Base-by-base conservation (phyloP, 1,140 invertebrate genomes). In the Magallana angulata region DNA sequence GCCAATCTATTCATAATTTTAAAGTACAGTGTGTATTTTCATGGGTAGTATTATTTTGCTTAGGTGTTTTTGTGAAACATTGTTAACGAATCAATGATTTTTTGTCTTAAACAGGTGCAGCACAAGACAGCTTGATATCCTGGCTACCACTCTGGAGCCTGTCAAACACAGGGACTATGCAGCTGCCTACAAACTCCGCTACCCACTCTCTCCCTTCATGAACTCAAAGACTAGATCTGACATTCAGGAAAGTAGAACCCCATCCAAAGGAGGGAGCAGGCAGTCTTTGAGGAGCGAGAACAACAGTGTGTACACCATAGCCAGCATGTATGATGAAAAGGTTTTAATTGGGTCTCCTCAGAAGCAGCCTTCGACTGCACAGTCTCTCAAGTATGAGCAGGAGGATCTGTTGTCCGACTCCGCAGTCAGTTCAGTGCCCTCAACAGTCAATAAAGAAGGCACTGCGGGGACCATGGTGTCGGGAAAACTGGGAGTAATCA, bases 71-170 rank as follows among this genome's bases (percentile, higher is more conserved):
- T 48, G 36, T 48, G 5, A 48, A 2, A 48, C 36, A 4, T 48
- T 48, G 36, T 48, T 48, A 48, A 0, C 36, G 36, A 1, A 48
- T 48, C 36, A 48, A 48, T 48, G 36, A 48, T 48, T 2, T 48
- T 48, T 48, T 24, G 24, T 48, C 36, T 48, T 11, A 0, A 83
- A 83, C 24, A 93, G 92, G 84, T 92, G 92, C 83, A 90, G 92
- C 59, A 84, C 88, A 9, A 59, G 88, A 6, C 93, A 94, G 62
- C 87, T 94, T 16, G 93, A 94, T 68, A 91, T 93, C 57, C 85
- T 94, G 24, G 91, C 93, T 60, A 94, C 93, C 11, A 92, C 91
- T 18, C 80, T 94, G 62, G 93, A 94, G 88, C 93, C 93, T 56
- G 87, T 94, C 2, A 91, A 90, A 85, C 93, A 94, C 84, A 85